Evolutionary conservation across 2,113 vertebrate genomes (phyloP).

Genomic region (Ictalurus furcatus): DNA sequence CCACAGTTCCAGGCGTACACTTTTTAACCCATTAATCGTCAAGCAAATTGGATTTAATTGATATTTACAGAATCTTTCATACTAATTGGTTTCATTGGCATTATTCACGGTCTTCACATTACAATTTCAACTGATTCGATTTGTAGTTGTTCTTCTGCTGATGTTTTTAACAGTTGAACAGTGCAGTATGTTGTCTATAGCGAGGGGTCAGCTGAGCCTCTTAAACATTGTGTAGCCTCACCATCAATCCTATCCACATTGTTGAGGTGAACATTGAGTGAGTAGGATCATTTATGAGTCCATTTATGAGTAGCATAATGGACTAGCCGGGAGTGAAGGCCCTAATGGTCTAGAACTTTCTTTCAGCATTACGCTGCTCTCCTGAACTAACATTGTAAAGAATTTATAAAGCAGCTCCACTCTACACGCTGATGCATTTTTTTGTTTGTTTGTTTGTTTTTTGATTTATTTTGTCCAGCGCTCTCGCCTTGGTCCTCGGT

Average conservation of each 20-base stretch:
- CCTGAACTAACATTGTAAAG: conserved; percentile 7
- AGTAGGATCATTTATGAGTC: neutral
- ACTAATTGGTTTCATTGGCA: neutral
- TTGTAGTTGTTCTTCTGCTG: neutral
- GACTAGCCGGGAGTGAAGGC: neutral
- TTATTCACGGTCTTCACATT: neutral
- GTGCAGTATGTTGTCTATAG: neutral
- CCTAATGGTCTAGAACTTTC: conserved; percentile 11
- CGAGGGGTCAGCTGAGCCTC: neutral
- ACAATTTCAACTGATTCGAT: neutral
- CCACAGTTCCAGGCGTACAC: neutral
- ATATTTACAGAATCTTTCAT: neutral
- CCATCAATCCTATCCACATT: neutral
- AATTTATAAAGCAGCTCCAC: conserved; percentile 18
- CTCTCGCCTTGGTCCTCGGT: neutral
- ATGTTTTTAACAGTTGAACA: neutral
- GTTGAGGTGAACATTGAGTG: neutral
- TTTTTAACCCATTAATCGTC: neutral
- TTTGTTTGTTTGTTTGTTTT: neutral
- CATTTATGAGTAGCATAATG: conserved; percentile 1
- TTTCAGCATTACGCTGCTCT: neutral
- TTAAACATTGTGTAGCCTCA: neutral
- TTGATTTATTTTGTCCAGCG: neutral
- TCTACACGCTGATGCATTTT: neutral
- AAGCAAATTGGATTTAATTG: neutral